phyloP scores from a whole-genome alignment of 2,797 vertebrate genomes.

The Sus cebifrons region DNA sequence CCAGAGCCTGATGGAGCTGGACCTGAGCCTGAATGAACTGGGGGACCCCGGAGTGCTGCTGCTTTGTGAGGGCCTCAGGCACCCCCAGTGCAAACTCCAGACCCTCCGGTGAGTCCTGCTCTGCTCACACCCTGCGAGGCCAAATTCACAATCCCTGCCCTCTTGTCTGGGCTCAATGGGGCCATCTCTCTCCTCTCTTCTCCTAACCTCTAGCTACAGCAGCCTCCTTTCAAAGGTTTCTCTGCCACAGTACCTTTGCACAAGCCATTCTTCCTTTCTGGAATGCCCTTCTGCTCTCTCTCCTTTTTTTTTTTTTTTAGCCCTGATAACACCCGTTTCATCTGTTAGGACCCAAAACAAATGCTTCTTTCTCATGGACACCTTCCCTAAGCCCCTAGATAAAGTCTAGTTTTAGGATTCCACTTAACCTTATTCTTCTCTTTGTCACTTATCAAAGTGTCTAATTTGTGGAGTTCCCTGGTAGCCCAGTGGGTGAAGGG shows the following conservation, averaged over 20 bases:
- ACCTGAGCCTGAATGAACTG: slow-evolving; percentile 81
- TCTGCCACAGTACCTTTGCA: neutral
- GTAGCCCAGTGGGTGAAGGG: neutral
- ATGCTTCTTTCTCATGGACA: neutral
- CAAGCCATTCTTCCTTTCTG: neutral
- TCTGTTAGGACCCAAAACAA: neutral
- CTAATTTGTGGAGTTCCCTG: too few species aligned
- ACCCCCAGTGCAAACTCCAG: slow-evolving; percentile 75
- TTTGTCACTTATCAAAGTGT: neutral
- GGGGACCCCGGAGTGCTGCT: slow-evolving; percentile 74
- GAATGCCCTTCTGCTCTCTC: neutral
- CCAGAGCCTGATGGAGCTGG: slow-evolving; percentile 75
- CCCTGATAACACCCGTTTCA: neutral
- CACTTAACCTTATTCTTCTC: neutral
- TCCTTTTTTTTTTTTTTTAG: neutral
- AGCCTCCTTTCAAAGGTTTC: neutral
- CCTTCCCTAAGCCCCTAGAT: neutral
- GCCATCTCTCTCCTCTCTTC: neutral
- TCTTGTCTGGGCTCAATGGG: too few species aligned
- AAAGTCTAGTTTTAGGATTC: neutral
- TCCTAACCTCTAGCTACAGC: neutral
- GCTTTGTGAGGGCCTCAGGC: slow-evolving; percentile 76
- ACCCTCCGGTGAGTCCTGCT: slow-evolving; percentile 59
- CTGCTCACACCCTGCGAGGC: rapidly evolving
- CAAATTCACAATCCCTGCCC: neutral